These are phyloP conservation scores for Apogon talboti DNA, from an alignment of 2,797 vertebrate species.

Conservation along the genomic window DNA sequence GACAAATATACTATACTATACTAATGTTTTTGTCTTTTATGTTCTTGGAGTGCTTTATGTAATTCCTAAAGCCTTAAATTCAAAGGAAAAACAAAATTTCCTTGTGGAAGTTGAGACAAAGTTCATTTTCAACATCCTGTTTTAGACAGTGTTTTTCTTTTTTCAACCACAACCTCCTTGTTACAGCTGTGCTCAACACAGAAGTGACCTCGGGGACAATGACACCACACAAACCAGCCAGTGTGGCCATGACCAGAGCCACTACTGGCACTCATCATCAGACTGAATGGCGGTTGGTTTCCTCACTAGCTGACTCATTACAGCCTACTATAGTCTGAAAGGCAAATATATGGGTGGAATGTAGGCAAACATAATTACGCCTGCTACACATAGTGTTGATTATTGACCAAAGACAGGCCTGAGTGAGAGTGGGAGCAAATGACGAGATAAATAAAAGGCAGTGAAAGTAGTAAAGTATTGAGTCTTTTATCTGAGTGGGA, in stretches of 20 bases:
- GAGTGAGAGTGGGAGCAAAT: conserved; percentile 17
- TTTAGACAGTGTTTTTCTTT: conserved; percentile 63
- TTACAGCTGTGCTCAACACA: conserved; percentile 71
- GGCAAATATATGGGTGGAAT: conserved; percentile 59
- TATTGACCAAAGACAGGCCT: conserved; percentile 23
- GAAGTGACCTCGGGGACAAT: conserved; percentile 72
- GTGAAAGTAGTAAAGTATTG: conserved; percentile 39
- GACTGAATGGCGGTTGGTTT: conserved; percentile 56
- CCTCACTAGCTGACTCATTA: conserved; percentile 60
- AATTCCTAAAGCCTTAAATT: conserved; percentile 58
- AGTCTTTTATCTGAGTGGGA: conserved; percentile 41
- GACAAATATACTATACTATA: too few species aligned
- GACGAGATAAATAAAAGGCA: conserved; percentile 28
- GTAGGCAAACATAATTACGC: conserved; percentile 60
- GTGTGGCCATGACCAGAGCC: conserved; percentile 58
- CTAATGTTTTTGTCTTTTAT: background rate
- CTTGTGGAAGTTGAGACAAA: conserved; percentile 67
- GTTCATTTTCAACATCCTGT: conserved; percentile 77
- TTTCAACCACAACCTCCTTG: conserved; percentile 48
- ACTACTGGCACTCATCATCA: conserved; percentile 39
- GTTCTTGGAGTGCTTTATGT: conserved; percentile 52
- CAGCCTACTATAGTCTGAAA: conserved; percentile 38
- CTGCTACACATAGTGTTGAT: conserved; percentile 35
- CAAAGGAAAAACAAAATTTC: conserved; percentile 73
- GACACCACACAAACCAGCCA: conserved; percentile 67